phyloP scores from a whole-genome alignment of 1,140 invertebrate genomes.

The Drosophila sturtevanti region DNA sequence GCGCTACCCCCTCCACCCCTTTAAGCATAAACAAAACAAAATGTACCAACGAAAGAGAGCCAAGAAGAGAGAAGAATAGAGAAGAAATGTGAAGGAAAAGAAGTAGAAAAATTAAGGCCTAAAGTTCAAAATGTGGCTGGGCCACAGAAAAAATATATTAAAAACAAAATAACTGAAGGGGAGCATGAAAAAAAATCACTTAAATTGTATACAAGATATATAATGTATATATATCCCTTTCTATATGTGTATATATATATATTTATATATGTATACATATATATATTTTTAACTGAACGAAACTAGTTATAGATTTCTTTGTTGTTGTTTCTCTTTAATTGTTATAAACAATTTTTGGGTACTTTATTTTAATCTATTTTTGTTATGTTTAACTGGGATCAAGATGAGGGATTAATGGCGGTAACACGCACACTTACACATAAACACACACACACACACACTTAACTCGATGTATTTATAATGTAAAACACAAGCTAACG shows the following conservation, averaged over 20 bases:
- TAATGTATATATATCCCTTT: too few species aligned
- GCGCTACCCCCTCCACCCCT: not conserved
- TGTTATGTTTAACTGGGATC: constrained; percentile 32
- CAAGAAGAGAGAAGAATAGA: constrained; percentile 6
- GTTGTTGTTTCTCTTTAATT: constrained; percentile 10
- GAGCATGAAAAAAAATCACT: not conserved
- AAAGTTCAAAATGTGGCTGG: constrained; percentile 78
- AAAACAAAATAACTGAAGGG: constrained; percentile 19
- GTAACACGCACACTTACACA: constrained; percentile 22
- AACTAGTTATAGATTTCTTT: constrained; percentile 39
- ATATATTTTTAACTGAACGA: constrained; percentile 26
- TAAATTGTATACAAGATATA: constrained; percentile 13
- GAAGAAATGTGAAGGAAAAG: constrained; percentile 3
- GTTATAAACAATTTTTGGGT: constrained; percentile 15
- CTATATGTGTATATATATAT: constrained; percentile 11
- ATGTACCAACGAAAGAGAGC: constrained; percentile 16
- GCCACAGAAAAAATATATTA: constrained; percentile 55
- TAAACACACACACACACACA: constrained; percentile 19
- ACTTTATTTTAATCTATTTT: constrained; percentile 17
- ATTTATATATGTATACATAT: constrained; percentile 8
- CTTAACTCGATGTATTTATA: constrained; percentile 30
- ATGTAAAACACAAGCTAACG: constrained; percentile 27
- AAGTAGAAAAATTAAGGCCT: constrained; percentile 58
- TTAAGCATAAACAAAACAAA: not conserved
- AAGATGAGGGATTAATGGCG: constrained; percentile 11